Conservation (phyloP, 1,140 invertebrate genomes). For the Lordiphosa stackelbergi region DNA sequence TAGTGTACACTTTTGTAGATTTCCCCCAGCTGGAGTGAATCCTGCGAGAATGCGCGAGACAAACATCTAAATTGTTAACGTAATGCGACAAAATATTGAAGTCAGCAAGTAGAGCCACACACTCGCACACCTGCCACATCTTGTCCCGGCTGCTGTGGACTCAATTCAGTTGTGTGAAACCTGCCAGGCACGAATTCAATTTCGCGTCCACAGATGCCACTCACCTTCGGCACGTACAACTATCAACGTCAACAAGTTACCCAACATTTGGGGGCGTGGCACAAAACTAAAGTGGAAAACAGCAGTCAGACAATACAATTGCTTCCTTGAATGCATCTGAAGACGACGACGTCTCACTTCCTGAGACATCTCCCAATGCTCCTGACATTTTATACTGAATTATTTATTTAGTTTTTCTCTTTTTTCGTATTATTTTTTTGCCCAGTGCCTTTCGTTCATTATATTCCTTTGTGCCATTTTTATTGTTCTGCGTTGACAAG, state of each 20-base stretch:
- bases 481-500: constrained; percentile 44
- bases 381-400: constrained; percentile 74
- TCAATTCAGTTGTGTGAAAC: constrained; percentile 54
- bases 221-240: constrained; percentile 73
- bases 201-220: constrained; percentile 75
- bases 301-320: constrained; percentile 74
- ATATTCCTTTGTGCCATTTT: constrained; percentile 52
- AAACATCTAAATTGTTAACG: constrained; percentile 75
- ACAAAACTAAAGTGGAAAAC: constrained; percentile 64
- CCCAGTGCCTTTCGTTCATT: constrained; percentile 22
- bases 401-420: constrained; percentile 67
- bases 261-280: constrained; percentile 51
- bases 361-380: constrained; percentile 41
- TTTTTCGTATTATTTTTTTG: constrained; percentile 19
- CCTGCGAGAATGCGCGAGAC: constrained; percentile 67
- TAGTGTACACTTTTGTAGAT: constrained; percentile 51
- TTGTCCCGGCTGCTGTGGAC: constrained; percentile 27
- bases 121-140: constrained; percentile 12
- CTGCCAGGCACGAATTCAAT: constrained; percentile 73
- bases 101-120: constrained; percentile 57
- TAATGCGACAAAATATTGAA: constrained; percentile 75
- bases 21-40: constrained; percentile 62
- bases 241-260: constrained; percentile 75
- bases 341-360: constrained; percentile 39
- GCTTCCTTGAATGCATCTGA: constrained; percentile 68